Conservation (phyloP, 53 echinoderm and acorn worm species). For the Echinometra lucunter region DNA sequence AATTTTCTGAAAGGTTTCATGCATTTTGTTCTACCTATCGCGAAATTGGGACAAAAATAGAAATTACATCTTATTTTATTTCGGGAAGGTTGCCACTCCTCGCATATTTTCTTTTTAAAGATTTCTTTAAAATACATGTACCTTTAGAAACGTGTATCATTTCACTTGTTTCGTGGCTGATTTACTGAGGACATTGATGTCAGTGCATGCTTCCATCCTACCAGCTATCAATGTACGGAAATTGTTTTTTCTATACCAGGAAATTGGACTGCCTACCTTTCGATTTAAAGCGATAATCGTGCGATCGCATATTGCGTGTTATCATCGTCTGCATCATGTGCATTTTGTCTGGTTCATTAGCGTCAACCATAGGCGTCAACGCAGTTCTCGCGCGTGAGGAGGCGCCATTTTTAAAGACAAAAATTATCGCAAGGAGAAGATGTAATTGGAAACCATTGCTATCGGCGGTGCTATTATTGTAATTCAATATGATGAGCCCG, state of each 20-base stretch:
- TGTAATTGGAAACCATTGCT: slow-evolving; percentile 44
- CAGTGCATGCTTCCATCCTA: background rate
- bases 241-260: slow-evolving; percentile 3
- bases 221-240: background rate
- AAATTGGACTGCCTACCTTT: background rate
- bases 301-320: background rate
- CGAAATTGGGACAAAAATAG: background rate
- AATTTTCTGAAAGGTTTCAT: background rate
- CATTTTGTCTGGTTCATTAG: background rate
- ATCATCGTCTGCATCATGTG: slow-evolving; percentile 30
- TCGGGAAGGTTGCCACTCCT: background rate
- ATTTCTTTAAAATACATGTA: background rate
- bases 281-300: slow-evolving; percentile 10
- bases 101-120: background rate
- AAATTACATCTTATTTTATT: background rate
- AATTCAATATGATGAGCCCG: background rate
- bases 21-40: background rate
- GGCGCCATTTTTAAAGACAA: slow-evolving; percentile 26
- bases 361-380: no score
- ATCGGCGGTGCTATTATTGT: slow-evolving; percentile 14
- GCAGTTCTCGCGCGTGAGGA: background rate
- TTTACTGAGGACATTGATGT: background rate
- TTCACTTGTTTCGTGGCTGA: background rate
- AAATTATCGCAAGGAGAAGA: background rate
- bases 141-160: background rate